Evolutionary conservation across 2,797 vertebrate species (phyloP).

Genomic region (Chrosomus eos): DNA sequence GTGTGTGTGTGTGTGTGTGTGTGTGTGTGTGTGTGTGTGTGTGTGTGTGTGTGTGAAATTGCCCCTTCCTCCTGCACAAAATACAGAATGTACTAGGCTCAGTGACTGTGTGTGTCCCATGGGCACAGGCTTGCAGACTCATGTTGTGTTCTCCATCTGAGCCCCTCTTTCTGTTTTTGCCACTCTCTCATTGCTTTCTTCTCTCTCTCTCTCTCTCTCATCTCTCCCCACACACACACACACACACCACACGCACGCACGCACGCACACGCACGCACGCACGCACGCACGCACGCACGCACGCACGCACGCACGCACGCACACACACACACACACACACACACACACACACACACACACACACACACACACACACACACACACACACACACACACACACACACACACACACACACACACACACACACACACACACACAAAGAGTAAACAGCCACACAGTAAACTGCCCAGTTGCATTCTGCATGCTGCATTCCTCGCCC

Average conservation of each 20-base stretch:
- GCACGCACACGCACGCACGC: slow-evolving; percentile 28
- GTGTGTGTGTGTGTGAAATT: not conserved
- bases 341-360: slow-evolving; percentile 23
- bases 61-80: slow-evolving; percentile 36
- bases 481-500: slow-evolving; percentile 16
- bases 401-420: slow-evolving; percentile 3
- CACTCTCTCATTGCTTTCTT: slow-evolving; percentile 1
- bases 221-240: not conserved
- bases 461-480: slow-evolving; percentile 20
- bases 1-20: not conserved
- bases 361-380: slow-evolving; percentile 12
- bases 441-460: slow-evolving; percentile 12
- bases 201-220: slow-evolving; percentile 14
- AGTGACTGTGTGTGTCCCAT: slow-evolving; percentile 43
- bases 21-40: not conserved
- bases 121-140: slow-evolving; percentile 48
- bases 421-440: slow-evolving; percentile 48
- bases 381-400: slow-evolving; percentile 28
- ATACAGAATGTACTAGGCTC: slow-evolving; percentile 36
- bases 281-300: slow-evolving; percentile 12
- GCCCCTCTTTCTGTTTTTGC: slow-evolving; percentile 32
- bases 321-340: slow-evolving; percentile 8
- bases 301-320: slow-evolving; percentile 27
- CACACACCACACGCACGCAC: slow-evolving; percentile 14
- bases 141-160: slow-evolving; percentile 51